phyloP scores from a whole-genome alignment of 2,113 vertebrate species.

The Sinocyclocheilus maitianheensis region DNA sequence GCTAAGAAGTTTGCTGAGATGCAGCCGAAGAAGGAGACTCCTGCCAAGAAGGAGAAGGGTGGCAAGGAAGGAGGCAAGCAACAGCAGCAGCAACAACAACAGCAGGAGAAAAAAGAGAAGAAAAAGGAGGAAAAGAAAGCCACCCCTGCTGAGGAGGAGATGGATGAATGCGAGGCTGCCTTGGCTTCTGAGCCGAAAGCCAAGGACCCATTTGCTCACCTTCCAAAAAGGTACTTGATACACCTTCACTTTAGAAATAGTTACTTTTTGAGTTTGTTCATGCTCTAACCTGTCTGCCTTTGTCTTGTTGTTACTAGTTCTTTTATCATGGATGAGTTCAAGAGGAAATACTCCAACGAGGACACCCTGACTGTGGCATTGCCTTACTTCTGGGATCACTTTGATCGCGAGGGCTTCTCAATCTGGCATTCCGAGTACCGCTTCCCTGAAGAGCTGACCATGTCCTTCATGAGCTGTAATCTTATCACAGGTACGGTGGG shows the following conservation, averaged over 20 bases:
- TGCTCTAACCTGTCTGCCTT: neutral
- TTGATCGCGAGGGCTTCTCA: constrained; percentile 87
- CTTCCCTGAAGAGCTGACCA: constrained; percentile 83
- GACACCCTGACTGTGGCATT: constrained; percentile 85
- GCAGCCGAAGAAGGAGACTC: constrained; percentile 86
- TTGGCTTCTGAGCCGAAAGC: constrained; percentile 87
- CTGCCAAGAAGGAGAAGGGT: constrained; percentile 83
- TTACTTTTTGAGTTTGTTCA: neutral
- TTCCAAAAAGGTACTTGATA: constrained; percentile 84
- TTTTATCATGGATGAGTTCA: constrained; percentile 90
- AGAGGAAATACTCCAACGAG: constrained; percentile 92
- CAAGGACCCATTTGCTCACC: constrained; percentile 89
- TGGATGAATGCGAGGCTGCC: constrained; percentile 86
- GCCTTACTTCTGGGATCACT: constrained; percentile 89
- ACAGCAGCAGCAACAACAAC: constrained; percentile 66
- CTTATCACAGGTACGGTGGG: constrained; percentile 85
- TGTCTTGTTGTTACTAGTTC: constrained; percentile 65
- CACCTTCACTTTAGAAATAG: neutral
- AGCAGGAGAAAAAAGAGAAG: constrained; percentile 80
- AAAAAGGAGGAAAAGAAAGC: constrained; percentile 86
- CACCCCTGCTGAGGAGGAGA: constrained; percentile 75
- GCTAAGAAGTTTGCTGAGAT: constrained; percentile 90
- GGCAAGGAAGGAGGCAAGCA: constrained; percentile 71
- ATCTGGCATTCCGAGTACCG: constrained; percentile 88
- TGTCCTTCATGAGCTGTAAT: constrained; percentile 94